Percentiles rank a stretch among this genome's conserved stretches.
Evolutionary conservation across 2,113 vertebrate species (phyloP).

Genomic region (human): DNA sequence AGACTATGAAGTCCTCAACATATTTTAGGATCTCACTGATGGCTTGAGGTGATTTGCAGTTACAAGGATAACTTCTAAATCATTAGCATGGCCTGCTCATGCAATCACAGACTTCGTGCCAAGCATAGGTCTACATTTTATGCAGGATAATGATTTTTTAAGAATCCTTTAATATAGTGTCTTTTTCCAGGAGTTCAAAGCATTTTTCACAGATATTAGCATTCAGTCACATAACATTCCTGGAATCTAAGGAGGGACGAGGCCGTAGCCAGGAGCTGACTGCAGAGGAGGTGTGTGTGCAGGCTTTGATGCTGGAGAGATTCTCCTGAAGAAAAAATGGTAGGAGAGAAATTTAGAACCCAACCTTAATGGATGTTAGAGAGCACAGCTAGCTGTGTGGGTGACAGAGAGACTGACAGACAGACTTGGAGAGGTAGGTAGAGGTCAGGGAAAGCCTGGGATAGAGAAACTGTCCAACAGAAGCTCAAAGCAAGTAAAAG

Average conservation of each 20-base stretch:
- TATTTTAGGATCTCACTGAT: not conserved
- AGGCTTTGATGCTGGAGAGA: rapidly evolving
- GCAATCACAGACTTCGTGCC: not conserved
- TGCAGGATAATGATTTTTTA: not conserved
- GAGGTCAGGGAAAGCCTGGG: not conserved
- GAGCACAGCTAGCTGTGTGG: not conserved
- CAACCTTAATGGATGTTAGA: not conserved
- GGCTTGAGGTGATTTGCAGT: not conserved
- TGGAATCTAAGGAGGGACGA: not conserved
- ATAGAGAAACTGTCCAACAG: not conserved
- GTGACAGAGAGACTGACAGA: not conserved
- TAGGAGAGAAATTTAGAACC: not conserved
- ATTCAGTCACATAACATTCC: not conserved
- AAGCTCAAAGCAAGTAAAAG: not conserved
- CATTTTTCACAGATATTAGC: not conserved
- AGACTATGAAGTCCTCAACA: rapidly evolving
- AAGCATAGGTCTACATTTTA: not conserved
- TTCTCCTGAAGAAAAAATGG: not conserved
- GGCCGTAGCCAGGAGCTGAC: not conserved
- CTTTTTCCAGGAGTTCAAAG: conserved; percentile 31
- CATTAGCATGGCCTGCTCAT: not conserved
- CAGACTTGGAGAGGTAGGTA: not conserved
- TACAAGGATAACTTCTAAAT: not conserved
- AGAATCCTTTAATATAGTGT: not conserved
- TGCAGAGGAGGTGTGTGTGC: rapidly evolving